phyloP scores from a whole-genome alignment of 2,888 invertebrate genomes.

The Scaptodrosophila latifasciaeformis region DNA sequence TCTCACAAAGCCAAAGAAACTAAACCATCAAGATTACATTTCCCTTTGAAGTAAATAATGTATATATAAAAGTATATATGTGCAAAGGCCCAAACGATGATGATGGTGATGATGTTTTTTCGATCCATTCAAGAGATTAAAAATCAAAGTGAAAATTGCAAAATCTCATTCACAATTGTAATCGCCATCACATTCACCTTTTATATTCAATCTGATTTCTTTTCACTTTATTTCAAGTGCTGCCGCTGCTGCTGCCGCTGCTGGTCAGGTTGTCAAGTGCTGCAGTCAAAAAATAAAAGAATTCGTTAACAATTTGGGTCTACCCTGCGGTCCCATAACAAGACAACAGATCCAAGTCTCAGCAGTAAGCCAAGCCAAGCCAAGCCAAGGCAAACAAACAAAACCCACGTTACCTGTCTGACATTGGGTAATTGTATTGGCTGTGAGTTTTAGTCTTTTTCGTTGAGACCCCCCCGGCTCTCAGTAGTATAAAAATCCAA shows the following conservation, averaged over 20 bases:
- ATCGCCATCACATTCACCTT: constrained; percentile 7
- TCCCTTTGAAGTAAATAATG: too few relatives aligned
- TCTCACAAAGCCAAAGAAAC: too few relatives aligned
- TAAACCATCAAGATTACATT: too few relatives aligned
- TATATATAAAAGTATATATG: too few relatives aligned
- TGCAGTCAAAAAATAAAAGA: constrained; percentile 42
- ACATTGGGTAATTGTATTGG: constrained; percentile 26
- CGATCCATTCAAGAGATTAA: background rate
- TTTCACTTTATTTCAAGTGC: background rate
- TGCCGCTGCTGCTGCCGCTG: background rate
- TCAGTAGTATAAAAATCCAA: too few relatives aligned
- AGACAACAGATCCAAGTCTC: background rate
- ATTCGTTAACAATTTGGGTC: constrained; percentile 5
- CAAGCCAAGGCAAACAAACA: constrained; percentile 1
- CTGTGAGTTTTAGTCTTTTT: background rate
- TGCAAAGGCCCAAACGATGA: too few relatives aligned
- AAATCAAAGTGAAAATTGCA: constrained; percentile 41
- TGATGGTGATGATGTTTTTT: too few relatives aligned
- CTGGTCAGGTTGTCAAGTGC: constrained; percentile 32
- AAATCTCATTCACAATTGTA: background rate
- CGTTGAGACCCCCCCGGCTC: too few relatives aligned
- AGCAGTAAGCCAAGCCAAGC: constrained; percentile 12
- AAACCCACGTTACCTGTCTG: constrained; percentile 18
- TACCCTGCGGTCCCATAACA: constrained; percentile 17
- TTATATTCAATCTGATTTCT: constrained; percentile 17